These are phyloP conservation scores for Oryzias sinensis DNA, from an alignment of 2,797 vertebrate species.

Conservation along the genomic window DNA sequence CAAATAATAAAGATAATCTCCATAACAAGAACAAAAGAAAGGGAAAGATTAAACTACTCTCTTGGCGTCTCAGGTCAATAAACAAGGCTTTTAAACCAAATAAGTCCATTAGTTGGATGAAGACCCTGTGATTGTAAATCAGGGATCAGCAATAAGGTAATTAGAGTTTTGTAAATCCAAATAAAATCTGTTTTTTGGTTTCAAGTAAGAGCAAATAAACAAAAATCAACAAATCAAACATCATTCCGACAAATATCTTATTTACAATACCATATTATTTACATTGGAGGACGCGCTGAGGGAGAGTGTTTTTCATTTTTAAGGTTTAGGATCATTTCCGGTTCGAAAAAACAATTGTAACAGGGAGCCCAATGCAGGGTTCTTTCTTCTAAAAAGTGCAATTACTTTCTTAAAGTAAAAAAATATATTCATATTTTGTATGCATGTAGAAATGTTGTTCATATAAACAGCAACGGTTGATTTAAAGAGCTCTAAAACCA, in stretches of 20 bases:
- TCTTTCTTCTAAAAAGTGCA: conserved; percentile 81
- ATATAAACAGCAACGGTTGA: conserved; percentile 79
- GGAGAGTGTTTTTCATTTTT: conserved; percentile 64
- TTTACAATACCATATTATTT: conserved; percentile 79
- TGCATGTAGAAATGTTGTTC: conserved; percentile 84
- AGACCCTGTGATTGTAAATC: conserved; percentile 66
- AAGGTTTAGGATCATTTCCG: conserved; percentile 62
- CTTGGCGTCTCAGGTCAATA: conserved; percentile 39
- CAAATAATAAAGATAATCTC: conserved; percentile 64
- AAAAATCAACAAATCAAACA: conserved; percentile 72
- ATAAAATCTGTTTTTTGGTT: conserved; percentile 75
- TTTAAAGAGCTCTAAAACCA: conserved; percentile 74
- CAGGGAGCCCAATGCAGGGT: conserved; percentile 76
- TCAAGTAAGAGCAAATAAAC: conserved; percentile 77
- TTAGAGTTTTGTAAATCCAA: conserved; percentile 64
- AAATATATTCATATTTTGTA: conserved; percentile 83
- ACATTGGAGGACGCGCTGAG: conserved; percentile 69
- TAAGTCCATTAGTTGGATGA: conserved; percentile 48
- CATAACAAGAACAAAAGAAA: conserved; percentile 47
- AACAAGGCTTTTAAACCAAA: conserved; percentile 33
- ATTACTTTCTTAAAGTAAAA: conserved; percentile 83
- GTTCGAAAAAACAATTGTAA: conserved; percentile 68
- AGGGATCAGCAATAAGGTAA: conserved; percentile 48
- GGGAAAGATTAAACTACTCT: conserved; percentile 55
- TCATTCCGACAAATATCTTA: conserved; percentile 74